phyloP scores from a whole-genome alignment of 1,140 invertebrate species.

The Pachyrhynchus sulphureomaculatus region DNA sequence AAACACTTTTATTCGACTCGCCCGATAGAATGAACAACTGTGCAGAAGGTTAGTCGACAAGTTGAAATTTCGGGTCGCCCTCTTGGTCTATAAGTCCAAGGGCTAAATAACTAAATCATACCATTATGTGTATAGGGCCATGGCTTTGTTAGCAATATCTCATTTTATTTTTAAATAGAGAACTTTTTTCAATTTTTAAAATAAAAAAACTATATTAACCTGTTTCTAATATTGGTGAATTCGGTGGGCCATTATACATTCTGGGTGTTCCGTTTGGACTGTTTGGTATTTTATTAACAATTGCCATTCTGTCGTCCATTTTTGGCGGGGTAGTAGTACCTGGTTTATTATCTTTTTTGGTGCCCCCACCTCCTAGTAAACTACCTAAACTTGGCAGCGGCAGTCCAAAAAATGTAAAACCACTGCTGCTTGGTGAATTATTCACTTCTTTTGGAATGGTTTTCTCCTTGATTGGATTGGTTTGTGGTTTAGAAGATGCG shows the following conservation, averaged over 20 bases:
- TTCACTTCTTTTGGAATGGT: slow-evolving; percentile 49
- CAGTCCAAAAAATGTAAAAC: slow-evolving; percentile 82
- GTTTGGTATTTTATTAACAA: slow-evolving; percentile 41
- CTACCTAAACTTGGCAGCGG: slow-evolving; percentile 72
- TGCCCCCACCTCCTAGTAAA: slow-evolving; percentile 55
- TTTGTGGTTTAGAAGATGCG: slow-evolving; percentile 60
- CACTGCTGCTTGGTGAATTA: slow-evolving; percentile 56
- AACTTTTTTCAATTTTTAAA: too few relatives aligned
- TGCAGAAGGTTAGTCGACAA: too few relatives aligned
- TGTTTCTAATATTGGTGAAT: slow-evolving; percentile 50
- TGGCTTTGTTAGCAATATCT: too few relatives aligned
- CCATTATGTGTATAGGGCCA: too few relatives aligned
- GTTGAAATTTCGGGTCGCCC: too few relatives aligned
- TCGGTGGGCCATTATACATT: slow-evolving; percentile 50
- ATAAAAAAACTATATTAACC: too few relatives aligned
- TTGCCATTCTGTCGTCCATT: slow-evolving; percentile 53
- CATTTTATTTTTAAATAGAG: too few relatives aligned
- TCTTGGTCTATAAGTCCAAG: too few relatives aligned
- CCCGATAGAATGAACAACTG: too few relatives aligned
- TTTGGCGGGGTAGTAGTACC: slow-evolving; percentile 12
- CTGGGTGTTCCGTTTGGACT: slow-evolving; percentile 8
- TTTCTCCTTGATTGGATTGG: slow-evolving; percentile 43
- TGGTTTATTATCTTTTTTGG: slow-evolving; percentile 37
- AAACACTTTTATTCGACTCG: too few relatives aligned
- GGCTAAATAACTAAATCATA: too few relatives aligned